Evolutionary conservation across 2,113 vertebrate species (phyloP), one percentile per base, ranked within the genome.

Genomic region (Proterorhinus semilunaris): DNA sequence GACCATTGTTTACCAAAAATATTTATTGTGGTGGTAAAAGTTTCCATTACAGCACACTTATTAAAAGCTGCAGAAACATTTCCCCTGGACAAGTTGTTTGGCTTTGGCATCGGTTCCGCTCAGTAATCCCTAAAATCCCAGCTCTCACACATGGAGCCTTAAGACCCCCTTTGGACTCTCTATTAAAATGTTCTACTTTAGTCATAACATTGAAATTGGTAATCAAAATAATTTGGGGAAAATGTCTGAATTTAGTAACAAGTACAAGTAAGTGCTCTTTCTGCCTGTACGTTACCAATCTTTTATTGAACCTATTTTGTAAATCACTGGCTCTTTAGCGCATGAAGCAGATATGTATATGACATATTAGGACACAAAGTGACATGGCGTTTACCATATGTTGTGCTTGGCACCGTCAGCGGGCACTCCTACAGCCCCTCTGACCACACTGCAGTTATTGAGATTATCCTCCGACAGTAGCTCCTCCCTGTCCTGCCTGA

Each of bases 71-170:
- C 57, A 10, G 46, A 46, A 52, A 42, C 2, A 21, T 83, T 83
- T 71, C 65, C 10, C 7, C 3, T 75, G 76, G 62, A 62, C 71
- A 81, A 86, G 75, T 69, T 44, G 82, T 81, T n/a, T 55, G 27
- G 27, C 27, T 36, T 81, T 82, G 86, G 81, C 83, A 68, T 61
- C 36, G 53, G 11, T 78, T 84, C 72, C 76, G 44, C 69, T 36
- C 4, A 50, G 27, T 86, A 84, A 87, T 84, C 81, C 72, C 79
- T 36, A 42, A 72, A 69, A 62, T 82, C 71, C 76, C 64, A 79
- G 71, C 76, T 71, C 76, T 74, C 79, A 75, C 84, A 87, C 72
- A 65, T 83, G 84, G 67, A 77, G 76, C 72, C 71, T 65, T 78
- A 58, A 36, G 55, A 13, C 52, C n/a, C 16, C 52, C n/a, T 17